Base-by-base conservation (phyloP, 1,140 invertebrate genomes). In the Anthonomus grandis region DNA sequence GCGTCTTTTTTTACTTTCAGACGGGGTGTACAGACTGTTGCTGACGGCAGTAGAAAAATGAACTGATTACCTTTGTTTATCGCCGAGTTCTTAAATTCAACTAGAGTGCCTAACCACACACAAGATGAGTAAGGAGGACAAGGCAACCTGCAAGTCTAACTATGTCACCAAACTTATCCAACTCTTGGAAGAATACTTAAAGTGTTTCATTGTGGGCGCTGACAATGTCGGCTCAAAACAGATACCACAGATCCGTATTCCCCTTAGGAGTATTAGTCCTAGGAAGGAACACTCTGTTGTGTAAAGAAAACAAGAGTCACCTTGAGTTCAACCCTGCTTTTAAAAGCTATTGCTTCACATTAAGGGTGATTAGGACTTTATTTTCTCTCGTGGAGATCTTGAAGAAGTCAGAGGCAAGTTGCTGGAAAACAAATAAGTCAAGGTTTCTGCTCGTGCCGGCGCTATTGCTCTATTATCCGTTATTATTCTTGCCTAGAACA, bases 271-370 rank as follows among this genome's bases (percentile, higher is more conserved):
- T 2, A 81, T 82, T 99, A 17, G 82, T 99, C 49, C 98, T 99
- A 95, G 97, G 97, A 49, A 99, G 99, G 77, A 99, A 99, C 78
- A 99, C 97, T 62, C 99, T 99, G 97, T 99, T 99, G 90, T 86
- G 97, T 47, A 99, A 99, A 77, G 96, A 95, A 17, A 98, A 99
- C 72, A 86, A 92, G 59, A 95, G 95, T 21, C 95, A 98, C 76
- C 74, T 98, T 59, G 94, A 98, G 67, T 89, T 89, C 69, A 98
- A 98, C 74, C 91, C 93, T 17, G 83, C 87, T 42, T 78, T 99
- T 59, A 99, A 75, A 98, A 94, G 68, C 74, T 98, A 21, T 72
- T 99, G 59, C 93, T 94, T 3, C 90, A 97, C 76, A 97, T 99
- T 73, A 90, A 89, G 70, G 91, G 93, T 60, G 99, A 99, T 78